phyloP scores from a whole-genome alignment of 2,888 invertebrate genomes.

The Limnephilus lunatus region DNA sequence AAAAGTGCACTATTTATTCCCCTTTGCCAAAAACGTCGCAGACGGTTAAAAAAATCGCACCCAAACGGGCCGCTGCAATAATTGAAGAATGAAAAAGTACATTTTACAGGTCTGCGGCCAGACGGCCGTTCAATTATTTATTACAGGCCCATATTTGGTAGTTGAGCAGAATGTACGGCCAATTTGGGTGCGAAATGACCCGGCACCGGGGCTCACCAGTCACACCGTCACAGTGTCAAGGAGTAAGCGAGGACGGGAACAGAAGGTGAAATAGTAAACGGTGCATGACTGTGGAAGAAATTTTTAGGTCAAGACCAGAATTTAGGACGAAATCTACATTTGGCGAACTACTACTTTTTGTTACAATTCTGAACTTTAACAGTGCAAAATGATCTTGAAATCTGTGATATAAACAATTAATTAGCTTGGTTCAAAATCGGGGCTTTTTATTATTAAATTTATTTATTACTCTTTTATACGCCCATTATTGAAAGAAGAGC shows the following conservation, averaged over 20 bases:
- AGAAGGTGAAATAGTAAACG: background rate
- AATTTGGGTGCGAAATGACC: constrained; percentile 14
- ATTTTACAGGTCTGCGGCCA: constrained; percentile 2
- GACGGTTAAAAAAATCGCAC: constrained; percentile 4
- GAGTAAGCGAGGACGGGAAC: background rate
- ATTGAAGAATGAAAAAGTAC: background rate
- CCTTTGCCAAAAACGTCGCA: background rate
- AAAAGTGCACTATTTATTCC: too few species aligned
- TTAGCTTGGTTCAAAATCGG: too few species aligned
- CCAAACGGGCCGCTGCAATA: constrained; percentile 6
- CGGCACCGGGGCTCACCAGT: background rate
- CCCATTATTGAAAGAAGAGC: too few species aligned
- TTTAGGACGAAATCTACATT: background rate
- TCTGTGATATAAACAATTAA: too few species aligned
- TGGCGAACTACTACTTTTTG: background rate
- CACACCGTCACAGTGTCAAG: background rate
- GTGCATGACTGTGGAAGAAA: background rate
- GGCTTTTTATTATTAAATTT: too few species aligned
- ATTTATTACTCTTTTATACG: too few species aligned
- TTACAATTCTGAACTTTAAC: background rate
- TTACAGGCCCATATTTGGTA: background rate
- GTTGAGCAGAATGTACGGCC: background rate
- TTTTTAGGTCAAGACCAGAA: background rate
- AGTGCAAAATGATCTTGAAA: background rate
- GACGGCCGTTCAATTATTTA: background rate